Conservation (phyloP, 2,113 vertebrate species). For the Vanacampus margaritifer region DNA sequence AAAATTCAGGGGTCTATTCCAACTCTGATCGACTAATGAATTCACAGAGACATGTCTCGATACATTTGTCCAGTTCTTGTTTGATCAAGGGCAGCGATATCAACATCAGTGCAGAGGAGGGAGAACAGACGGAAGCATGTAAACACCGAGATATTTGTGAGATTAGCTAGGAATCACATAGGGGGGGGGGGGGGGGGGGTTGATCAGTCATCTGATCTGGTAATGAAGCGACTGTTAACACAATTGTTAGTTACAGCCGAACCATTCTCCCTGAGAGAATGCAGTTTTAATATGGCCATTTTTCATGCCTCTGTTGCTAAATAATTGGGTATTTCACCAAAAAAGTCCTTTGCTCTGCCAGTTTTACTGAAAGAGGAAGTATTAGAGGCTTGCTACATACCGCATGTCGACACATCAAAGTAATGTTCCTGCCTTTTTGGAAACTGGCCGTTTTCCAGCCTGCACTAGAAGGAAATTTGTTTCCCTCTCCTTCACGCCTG, state of each 20-base stretch:
- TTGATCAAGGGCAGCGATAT: constrained; percentile 54
- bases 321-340: neutral
- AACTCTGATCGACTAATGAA: neutral
- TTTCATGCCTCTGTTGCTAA: constrained; percentile 6
- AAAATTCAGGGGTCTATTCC: neutral
- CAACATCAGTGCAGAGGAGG: constrained; percentile 44
- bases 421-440: constrained; percentile 29
- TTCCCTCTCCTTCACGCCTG: constrained; percentile 26
- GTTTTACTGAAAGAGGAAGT: constrained; percentile 23
- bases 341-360: constrained; percentile 18
- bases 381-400: constrained; percentile 35
- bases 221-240: constrained; percentile 36
- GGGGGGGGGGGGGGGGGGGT: no score
- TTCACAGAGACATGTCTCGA: neutral
- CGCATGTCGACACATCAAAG: constrained; percentile 54
- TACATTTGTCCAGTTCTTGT: constrained; percentile 19
- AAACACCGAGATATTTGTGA: constrained; percentile 61
- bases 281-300: neutral
- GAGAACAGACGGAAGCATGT: constrained; percentile 54
- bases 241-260: constrained; percentile 26
- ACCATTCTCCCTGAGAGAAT: constrained; percentile 3
- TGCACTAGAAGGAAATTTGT: constrained; percentile 21
- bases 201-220: constrained; percentile 49
- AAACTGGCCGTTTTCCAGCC: constrained; percentile 41
- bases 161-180: constrained; percentile 57